phyloP scores from a whole-genome alignment of 30 jellyfish, hydroid and myxozoan species.

The Aurelia sp. region DNA sequence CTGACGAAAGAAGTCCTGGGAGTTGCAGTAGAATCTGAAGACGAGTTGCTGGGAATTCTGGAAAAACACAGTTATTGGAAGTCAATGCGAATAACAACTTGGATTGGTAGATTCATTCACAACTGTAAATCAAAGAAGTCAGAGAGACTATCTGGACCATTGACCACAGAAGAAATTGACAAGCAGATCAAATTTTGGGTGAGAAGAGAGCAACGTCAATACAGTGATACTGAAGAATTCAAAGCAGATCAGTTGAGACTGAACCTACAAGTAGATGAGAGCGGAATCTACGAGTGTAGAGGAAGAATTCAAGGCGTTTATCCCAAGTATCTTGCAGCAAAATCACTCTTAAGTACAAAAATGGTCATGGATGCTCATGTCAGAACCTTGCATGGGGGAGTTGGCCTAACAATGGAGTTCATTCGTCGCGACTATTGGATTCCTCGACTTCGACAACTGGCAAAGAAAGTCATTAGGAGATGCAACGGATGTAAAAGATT shows the following conservation, averaged over 20 bases:
- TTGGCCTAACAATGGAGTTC: conserved; percentile 34
- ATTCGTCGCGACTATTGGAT: conserved; percentile 24
- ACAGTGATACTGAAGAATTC: not conserved
- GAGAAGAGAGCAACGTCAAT: not conserved
- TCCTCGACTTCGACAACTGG: not conserved
- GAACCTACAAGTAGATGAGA: conserved; percentile 16
- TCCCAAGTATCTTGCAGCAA: conserved; percentile 54
- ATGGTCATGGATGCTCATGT: conserved; percentile 36
- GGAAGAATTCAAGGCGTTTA: conserved; percentile 65
- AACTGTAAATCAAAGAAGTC: conserved; percentile 27
- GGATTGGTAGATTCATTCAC: conserved; percentile 43
- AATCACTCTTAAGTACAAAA: conserved; percentile 23
- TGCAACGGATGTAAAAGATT: conserved; percentile 67
- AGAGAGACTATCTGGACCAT: not conserved
- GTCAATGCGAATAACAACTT: conserved; percentile 46
- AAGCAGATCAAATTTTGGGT: not conserved
- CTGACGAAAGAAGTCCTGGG: conserved; percentile 15
- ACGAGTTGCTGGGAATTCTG: not conserved
- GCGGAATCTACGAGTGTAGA: conserved; percentile 18
- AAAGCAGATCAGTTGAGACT: conserved; percentile 26
- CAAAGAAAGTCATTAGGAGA: conserved; percentile 27
- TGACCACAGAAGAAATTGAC: conserved; percentile 48
- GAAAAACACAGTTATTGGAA: conserved; percentile 24
- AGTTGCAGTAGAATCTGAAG: conserved; percentile 14
- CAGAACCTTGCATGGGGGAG: conserved; percentile 61